Conservation (phyloP, 2,888 invertebrate genomes). For the Ganaspis brasiliensis region DNA sequence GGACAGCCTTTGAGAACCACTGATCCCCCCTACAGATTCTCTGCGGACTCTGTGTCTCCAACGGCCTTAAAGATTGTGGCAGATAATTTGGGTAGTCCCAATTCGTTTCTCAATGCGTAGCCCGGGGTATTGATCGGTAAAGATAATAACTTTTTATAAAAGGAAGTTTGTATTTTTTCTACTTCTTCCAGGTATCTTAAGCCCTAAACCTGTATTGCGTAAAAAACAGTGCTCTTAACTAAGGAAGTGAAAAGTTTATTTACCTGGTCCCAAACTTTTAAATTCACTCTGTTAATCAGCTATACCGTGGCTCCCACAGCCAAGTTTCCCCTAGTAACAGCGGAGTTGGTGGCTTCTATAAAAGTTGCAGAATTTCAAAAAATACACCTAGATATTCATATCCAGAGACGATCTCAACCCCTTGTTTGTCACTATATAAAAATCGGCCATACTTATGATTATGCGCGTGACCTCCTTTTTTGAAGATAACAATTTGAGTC, state of each 20-base stretch:
- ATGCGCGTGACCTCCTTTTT: no score
- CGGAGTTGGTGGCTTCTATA: not conserved
- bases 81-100: no score
- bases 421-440: no score
- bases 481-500: no score
- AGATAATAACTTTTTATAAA: constrained; percentile 4
- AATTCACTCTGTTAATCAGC: constrained; percentile 2
- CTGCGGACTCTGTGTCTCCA: no score
- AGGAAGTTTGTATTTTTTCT: not conserved
- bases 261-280: not conserved
- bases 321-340: not conserved
- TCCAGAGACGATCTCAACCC: no score
- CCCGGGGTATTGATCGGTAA: not conserved
- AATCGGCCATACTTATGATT: not conserved
- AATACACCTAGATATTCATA: not conserved
- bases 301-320: constrained; percentile 7
- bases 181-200: constrained; percentile 6
- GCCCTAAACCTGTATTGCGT: not conserved
- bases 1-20: no score
- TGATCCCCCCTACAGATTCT: no score
- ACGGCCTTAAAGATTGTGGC: no score
- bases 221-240: not conserved
- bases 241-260: constrained; percentile 13
- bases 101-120: not conserved
- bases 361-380: not conserved